Base-by-base conservation (phyloP, 2,888 invertebrate genomes). In the Oscheius onirici region DNA sequence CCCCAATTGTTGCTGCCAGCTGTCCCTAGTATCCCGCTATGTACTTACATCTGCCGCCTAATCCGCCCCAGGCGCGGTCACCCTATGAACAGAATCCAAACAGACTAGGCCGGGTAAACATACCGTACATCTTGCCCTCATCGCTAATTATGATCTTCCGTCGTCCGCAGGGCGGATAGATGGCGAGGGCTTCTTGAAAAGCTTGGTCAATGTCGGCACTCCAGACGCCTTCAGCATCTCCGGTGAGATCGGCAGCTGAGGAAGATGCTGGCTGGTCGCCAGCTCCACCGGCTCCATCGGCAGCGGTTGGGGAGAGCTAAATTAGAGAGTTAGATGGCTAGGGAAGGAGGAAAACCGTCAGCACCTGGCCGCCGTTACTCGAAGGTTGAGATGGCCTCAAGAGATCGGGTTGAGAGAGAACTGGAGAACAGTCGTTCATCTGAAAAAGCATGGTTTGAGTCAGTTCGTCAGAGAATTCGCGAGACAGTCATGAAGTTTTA, bases 51-150 rank as follows among this genome's bases (percentile, higher is more conserved):
- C 63, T 63, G 63, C 63, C 63, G 60, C 46, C 34, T 63, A 63
- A 63, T 63, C 63, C 63, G 60, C 26, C 43, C 24, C 20, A n/a
- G 28, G 20, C n/a, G 54, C 24, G 57, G 57, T 22, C 66, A 22
- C 46, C 43, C 20, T 17, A 40, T 57, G 55, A 54, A 68, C 55
- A 68, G 13, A 46, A 52, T 17, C 24, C 17, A 57, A 49, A 26
- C 49, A 28, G 24, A 22, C 17, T 46, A 20, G 24, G n/a, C 8
- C 41, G 43, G 13, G 24, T 22, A 43, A 54, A 34, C 67, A 77
- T 69, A 99, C 97, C 99, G 92, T 97, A 99, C 99, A 99, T 99
- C 92, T 99, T 99, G 89, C 99, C 99, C 91, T 99, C 99, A 90
- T 99, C 99, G 86, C 96, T 96, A 87, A 99, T 92, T 87, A 99